phyloP scores from a whole-genome alignment of 2,888 invertebrate species.

The Nephrotoma flavescens region DNA sequence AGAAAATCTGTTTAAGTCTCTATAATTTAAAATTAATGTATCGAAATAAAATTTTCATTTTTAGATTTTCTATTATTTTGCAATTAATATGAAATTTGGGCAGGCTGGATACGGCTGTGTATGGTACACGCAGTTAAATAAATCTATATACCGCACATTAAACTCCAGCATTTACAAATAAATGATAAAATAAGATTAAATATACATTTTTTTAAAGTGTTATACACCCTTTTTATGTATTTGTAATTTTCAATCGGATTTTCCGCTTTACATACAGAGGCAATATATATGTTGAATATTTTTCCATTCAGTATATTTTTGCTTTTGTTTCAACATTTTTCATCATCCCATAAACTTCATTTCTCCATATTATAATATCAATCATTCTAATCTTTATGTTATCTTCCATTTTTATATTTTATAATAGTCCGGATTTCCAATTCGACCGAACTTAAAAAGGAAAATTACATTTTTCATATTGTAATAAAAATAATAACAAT shows the following conservation, averaged over 20 bases:
- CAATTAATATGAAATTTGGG: neutral
- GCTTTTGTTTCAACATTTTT: neutral
- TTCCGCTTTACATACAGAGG: too few relatives aligned
- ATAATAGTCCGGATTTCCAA: neutral
- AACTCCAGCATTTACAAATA: neutral
- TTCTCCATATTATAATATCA: neutral
- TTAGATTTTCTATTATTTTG: neutral
- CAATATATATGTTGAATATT: neutral
- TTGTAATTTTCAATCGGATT: too few relatives aligned
- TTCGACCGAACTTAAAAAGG: neutral
- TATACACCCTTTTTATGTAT: neutral
- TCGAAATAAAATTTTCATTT: neutral
- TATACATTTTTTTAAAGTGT: neutral
- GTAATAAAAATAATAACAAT: neutral
- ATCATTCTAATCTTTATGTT: neutral
- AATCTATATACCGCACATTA: neutral
- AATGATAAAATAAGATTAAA: neutral
- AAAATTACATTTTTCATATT: neutral
- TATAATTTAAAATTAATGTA: neutral
- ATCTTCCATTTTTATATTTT: neutral
- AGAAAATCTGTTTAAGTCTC: neutral
- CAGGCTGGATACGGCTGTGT: neutral
- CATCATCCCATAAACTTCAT: neutral
- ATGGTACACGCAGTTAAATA: neutral
- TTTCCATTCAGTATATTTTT: neutral